Evolutionary conservation across 1,140 invertebrate species (phyloP).

Genomic region (Anastrepha ludens): DNA sequence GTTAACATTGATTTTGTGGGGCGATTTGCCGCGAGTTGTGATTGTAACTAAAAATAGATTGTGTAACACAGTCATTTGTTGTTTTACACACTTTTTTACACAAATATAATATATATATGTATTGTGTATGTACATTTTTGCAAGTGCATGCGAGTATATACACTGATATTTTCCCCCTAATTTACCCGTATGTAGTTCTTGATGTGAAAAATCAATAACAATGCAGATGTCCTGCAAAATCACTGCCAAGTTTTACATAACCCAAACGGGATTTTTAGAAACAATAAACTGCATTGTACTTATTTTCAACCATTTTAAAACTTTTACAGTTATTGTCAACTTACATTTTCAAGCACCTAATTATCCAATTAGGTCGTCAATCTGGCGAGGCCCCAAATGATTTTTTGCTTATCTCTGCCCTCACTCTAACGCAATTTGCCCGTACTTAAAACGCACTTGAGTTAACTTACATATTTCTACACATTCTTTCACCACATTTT

Average conservation of each 20-base stretch:
- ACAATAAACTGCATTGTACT: not conserved
- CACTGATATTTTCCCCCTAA: conserved; percentile 1
- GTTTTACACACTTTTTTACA: not conserved
- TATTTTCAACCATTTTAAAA: not conserved
- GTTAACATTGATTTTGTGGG: conserved; percentile 19
- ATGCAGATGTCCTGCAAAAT: not conserved
- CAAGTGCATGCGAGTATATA: not conserved
- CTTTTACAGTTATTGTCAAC: too few relatives aligned
- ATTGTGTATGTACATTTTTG: not conserved
- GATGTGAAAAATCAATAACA: conserved; percentile 29
- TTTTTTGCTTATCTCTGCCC: not conserved
- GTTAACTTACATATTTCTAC: not conserved
- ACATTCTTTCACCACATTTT: not conserved
- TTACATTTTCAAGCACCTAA: too few relatives aligned
- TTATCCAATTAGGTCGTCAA: not conserved
- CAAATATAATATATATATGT: too few relatives aligned
- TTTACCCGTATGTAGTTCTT: not conserved
- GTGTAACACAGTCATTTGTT: not conserved
- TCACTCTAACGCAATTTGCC: not conserved
- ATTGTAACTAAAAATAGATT: not conserved
- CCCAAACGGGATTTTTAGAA: not conserved
- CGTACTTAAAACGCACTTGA: not conserved
- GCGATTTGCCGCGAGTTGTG: not conserved
- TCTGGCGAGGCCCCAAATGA: too few relatives aligned
- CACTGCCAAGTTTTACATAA: not conserved